Conservation (phyloP, 2,113 vertebrate genomes). For the Trogon melanurus region DNA sequence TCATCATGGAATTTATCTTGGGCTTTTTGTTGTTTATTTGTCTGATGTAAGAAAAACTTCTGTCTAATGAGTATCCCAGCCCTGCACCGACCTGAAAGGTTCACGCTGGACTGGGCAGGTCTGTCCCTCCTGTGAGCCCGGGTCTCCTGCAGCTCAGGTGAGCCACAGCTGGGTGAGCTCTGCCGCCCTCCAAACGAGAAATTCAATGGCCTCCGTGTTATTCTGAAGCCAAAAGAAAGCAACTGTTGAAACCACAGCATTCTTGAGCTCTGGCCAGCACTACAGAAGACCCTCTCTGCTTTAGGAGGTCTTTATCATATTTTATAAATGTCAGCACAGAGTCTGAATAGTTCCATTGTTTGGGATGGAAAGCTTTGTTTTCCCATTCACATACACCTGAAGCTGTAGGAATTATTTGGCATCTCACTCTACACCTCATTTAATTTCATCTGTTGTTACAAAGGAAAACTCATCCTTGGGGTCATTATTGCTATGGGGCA, state of each 20-base stretch:
- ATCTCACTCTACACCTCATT: background rate
- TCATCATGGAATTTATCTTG: background rate
- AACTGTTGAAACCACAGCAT: slow-evolving; percentile 59
- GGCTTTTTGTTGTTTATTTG: background rate
- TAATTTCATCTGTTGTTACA: background rate
- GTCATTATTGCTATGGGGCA: background rate
- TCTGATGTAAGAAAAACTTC: background rate
- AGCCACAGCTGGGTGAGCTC: background rate
- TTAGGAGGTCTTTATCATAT: slow-evolving; percentile 36
- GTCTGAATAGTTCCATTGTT: slow-evolving; percentile 52
- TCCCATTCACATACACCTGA: background rate
- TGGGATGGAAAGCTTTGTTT: slow-evolving; percentile 39
- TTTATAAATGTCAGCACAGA: slow-evolving; percentile 48
- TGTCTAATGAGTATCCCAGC: background rate
- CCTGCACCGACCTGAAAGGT: background rate
- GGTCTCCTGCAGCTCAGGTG: background rate
- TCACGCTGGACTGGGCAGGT: background rate
- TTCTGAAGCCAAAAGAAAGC: slow-evolving; percentile 38
- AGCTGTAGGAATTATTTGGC: background rate
- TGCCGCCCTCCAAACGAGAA: background rate
- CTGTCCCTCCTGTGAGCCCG: background rate
- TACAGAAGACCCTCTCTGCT: slow-evolving; percentile 40
- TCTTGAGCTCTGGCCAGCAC: slow-evolving; percentile 11
- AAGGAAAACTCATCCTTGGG: background rate
- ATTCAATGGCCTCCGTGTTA: background rate